Base-by-base conservation (phyloP, 2,113 vertebrate genomes). In the Lampris incognitus region DNA sequence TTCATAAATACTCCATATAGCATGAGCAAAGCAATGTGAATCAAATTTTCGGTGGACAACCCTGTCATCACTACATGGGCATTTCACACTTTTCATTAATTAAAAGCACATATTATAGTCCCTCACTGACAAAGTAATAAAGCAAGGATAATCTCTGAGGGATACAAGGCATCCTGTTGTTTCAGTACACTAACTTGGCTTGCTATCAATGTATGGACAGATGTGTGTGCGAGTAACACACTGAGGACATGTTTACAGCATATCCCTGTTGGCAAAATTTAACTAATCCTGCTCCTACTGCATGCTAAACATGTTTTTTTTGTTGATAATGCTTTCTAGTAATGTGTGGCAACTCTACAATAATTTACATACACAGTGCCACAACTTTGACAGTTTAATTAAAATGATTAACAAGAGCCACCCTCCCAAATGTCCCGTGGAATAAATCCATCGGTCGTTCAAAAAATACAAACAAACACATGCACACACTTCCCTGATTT, bases 161-260 rank as follows among this genome's bases (percentile, higher is more conserved):
- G n/a, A 11, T 55, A 86, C 74, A 74, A 73, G 8, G 2, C 1
- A 70, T 58, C 71, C 64, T 87, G 66, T 82, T 69, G 10, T 36
- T 70, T 38, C 10, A 52, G 61, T 36, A 44, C 70, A 77, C 11
- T 69, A 68, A 39, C 61, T 44, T 49, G 40, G 71, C 36, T 66
- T 40, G 36, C 59, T 68, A 39, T 82, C 46, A 64, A 84, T 85
- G 78, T 81, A 89, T 85, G 78, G 74, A 79, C 76, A 89, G 82
- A 87, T 90, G 85, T 65, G 66, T 64, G 66, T 56, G 51, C 72
- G 44, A 68, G 49, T 56, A 59, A 69, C 42, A 66, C 74, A 79
- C 62, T 55, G 52, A 48, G 81, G 57, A 72, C 66, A 52, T 72
- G 48, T 77, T 66, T 54, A 41, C 55, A 74, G 9, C 71, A 81